phyloP scores from a whole-genome alignment of 2,113 vertebrate species.

The Collichthys lucidus region DNA sequence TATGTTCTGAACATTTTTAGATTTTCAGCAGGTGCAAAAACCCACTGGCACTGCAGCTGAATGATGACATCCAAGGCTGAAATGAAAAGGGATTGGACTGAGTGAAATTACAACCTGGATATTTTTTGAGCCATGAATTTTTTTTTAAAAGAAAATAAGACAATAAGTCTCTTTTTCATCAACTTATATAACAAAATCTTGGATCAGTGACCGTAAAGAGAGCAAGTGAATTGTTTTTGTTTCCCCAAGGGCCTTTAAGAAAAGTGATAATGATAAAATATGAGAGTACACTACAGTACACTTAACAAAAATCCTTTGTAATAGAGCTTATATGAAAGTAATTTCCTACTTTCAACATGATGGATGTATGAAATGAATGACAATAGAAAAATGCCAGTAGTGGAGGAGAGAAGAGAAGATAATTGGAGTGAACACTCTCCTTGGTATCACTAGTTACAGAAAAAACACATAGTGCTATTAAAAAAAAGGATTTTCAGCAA shows the following conservation, averaged over 20 bases:
- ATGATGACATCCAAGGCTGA: constrained; percentile 15
- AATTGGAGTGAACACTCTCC: neutral
- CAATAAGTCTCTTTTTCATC: neutral
- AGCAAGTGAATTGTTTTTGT: neutral
- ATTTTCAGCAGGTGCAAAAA: constrained; percentile 22
- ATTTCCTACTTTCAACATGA: constrained; percentile 13
- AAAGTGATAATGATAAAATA: neutral
- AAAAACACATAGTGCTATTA: neutral
- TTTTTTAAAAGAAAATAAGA: neutral
- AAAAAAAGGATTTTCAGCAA: neutral
- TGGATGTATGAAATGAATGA: neutral
- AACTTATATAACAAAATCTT: neutral
- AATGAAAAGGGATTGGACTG: neutral
- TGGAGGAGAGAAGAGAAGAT: neutral
- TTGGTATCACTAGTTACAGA: neutral
- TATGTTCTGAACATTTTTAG: constrained; percentile 43
- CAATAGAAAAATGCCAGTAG: neutral
- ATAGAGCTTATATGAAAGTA: constrained; percentile 12
- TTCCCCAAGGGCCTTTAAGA: neutral
- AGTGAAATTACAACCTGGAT: constrained; percentile 25
- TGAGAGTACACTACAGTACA: neutral
- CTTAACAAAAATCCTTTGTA: neutral
- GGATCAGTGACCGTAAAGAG: neutral
- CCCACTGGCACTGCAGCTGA: constrained; percentile 7
- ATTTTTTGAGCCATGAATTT: neutral